phyloP scores from a whole-genome alignment of 53 echinoderm and acorn worm species.

The Crossaster papposus region DNA sequence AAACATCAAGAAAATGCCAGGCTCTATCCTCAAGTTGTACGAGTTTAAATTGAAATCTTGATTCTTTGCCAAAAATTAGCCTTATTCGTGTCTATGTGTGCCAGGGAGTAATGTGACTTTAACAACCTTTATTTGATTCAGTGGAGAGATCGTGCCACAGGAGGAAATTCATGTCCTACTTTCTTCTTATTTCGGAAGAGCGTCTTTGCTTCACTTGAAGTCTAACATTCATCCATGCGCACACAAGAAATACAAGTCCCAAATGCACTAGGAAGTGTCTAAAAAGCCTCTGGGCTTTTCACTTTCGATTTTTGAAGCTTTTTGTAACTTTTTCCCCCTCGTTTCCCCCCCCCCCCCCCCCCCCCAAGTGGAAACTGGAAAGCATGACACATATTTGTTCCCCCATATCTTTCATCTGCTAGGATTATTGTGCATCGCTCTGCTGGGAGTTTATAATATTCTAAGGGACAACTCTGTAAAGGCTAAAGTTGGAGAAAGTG shows the following conservation, averaged over 20 bases:
- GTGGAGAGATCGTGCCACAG: background rate
- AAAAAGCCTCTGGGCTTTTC: conserved; percentile 37
- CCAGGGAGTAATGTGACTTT: background rate
- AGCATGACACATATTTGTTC: conserved; percentile 5
- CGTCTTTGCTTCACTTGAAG: background rate
- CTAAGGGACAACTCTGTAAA: background rate
- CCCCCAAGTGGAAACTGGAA: conserved; percentile 1
- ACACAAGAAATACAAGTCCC: background rate
- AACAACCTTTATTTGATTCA: conserved; percentile 12
- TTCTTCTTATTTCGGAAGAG: background rate
- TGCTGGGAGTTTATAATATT: background rate
- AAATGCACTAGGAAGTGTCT: background rate
- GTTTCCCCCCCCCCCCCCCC: background rate
- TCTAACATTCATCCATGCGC: background rate
- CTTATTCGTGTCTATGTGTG: no score
- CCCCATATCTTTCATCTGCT: background rate
- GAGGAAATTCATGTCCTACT: conserved; percentile 25
- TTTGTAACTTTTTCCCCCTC: conserved; percentile 24
- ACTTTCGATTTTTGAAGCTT: conserved; percentile 35
- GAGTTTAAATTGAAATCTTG: no score
- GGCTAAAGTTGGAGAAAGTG: background rate
- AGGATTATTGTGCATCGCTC: background rate
- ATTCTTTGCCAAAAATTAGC: no score
- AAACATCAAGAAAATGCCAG: no score
- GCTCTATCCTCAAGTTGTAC: no score